Percentiles rank a stretch among this genome's conserved stretches.
Evolutionary conservation across 1,140 invertebrate genomes (phyloP).

Genomic region (Drosophila orena): DNA sequence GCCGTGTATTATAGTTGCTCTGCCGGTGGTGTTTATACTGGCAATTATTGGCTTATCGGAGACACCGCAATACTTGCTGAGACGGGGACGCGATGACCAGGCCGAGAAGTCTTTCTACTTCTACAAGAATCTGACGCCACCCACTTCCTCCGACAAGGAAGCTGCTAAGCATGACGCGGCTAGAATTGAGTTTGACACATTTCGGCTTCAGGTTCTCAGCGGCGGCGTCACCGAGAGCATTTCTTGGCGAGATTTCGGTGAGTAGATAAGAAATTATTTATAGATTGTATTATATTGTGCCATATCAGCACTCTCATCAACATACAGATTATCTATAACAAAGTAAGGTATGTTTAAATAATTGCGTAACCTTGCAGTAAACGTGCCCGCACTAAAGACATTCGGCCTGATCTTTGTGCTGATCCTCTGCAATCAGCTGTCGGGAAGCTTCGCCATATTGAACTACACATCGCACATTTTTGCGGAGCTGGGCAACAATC

Average conservation of each 20-base stretch:
- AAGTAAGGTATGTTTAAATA: neutral
- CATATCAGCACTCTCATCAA: no score
- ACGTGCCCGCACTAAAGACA: constrained; percentile 52
- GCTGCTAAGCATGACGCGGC: constrained; percentile 41
- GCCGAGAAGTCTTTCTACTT: constrained; percentile 66
- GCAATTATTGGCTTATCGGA: constrained; percentile 54
- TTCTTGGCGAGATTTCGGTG: constrained; percentile 60
- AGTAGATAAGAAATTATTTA: constrained; percentile 19
- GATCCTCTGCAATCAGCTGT: constrained; percentile 62
- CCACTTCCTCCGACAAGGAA: constrained; percentile 32
- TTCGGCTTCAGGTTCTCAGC: constrained; percentile 57
- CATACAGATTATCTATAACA: no score
- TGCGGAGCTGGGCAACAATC: constrained; percentile 86
- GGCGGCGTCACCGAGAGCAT: constrained; percentile 54
- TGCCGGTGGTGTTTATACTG: constrained; percentile 61
- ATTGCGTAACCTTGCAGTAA: constrained; percentile 34
- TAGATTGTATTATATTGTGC: no score
- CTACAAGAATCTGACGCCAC: constrained; percentile 60
- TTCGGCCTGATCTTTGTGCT: constrained; percentile 67
- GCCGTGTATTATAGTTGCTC: constrained; percentile 56
- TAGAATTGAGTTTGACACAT: constrained; percentile 71
- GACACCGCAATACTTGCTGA: constrained; percentile 62
- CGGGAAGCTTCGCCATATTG: constrained; percentile 86
- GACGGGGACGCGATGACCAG: constrained; percentile 42
- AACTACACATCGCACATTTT: constrained; percentile 88